Evolutionary conservation across 53 echinoderm and acorn worm species (phyloP).

Genomic region (Stichopus horrens): DNA sequence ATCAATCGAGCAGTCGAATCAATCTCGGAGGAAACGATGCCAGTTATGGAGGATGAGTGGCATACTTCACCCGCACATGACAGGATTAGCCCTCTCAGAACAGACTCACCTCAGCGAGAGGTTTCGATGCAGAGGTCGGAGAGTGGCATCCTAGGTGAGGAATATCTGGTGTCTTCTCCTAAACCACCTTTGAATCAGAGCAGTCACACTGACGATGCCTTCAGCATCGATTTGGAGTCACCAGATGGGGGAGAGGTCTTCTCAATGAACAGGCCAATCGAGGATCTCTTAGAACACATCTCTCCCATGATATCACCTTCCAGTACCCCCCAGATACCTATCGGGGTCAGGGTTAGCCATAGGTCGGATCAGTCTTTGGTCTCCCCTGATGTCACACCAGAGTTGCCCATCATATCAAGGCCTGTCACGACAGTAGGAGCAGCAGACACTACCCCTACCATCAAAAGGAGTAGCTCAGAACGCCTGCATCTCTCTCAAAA

Average conservation of each 20-base stretch:
- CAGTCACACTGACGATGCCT: conserved; percentile 10
- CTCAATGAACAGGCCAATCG: conserved; percentile 59
- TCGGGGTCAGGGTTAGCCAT: not conserved
- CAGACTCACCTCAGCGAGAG: not conserved
- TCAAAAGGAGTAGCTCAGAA: not conserved
- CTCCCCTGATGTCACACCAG: conserved; percentile 19
- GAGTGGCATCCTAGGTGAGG: conserved; percentile 42
- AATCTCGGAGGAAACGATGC: conserved; percentile 39
- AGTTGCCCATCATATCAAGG: conserved; percentile 2
- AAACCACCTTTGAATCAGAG: conserved; percentile 27
- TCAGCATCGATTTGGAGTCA: conserved; percentile 48
- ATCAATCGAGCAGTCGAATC: not conserved
- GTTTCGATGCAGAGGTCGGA: not conserved
- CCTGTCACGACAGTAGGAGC: not conserved
- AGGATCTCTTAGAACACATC: conserved; percentile 71
- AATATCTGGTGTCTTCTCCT: conserved; percentile 59
- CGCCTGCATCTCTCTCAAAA: not conserved
- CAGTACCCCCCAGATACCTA: conserved; percentile 64
- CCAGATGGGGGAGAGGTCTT: conserved; percentile 43
- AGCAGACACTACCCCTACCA: not conserved
- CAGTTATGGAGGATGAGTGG: conserved; percentile 9
- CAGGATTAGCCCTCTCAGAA: not conserved
- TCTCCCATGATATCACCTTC: conserved; percentile 77
- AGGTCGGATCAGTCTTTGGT: too few species aligned
- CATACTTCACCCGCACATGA: not conserved